phyloP scores from a whole-genome alignment of 2,113 vertebrate genomes.

The Numida meleagris region DNA sequence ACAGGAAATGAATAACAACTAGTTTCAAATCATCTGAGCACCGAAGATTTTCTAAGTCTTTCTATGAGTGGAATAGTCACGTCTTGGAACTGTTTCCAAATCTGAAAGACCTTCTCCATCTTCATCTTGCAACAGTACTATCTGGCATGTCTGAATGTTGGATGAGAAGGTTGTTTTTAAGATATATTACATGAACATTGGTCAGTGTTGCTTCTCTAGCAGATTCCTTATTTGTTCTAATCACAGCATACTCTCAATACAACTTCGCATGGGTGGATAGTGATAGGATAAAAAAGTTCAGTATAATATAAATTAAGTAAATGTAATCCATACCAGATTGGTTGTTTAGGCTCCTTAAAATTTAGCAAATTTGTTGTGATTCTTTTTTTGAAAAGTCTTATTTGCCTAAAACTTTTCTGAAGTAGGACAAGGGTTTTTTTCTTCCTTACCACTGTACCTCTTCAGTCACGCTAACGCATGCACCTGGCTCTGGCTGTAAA shows the following conservation, averaged over 20 bases:
- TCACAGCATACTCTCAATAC: background rate
- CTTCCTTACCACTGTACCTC: background rate
- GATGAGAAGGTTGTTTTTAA: background rate
- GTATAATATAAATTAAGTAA: background rate
- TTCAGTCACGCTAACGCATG: background rate
- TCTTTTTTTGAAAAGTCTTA: background rate
- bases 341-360: background rate
- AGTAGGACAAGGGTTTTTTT: background rate
- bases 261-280: too few relatives aligned
- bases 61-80: background rate
- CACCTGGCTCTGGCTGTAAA: background rate
- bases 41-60: background rate
- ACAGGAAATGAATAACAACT: background rate
- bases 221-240: background rate
- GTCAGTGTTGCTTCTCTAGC: background rate
- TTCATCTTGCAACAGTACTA: background rate
- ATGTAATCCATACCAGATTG: background rate
- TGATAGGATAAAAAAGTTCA: background rate
- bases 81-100: background rate
- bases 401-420: background rate
- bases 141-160: background rate
- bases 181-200: background rate
- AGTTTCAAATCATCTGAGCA: background rate
- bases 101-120: background rate
- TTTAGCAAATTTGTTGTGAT: background rate